A percentile compares a stretch with the other conserved stretches of the same genome.
Conservation (phyloP, 2,888 invertebrate species). For the Drosophila incognita region DNA sequence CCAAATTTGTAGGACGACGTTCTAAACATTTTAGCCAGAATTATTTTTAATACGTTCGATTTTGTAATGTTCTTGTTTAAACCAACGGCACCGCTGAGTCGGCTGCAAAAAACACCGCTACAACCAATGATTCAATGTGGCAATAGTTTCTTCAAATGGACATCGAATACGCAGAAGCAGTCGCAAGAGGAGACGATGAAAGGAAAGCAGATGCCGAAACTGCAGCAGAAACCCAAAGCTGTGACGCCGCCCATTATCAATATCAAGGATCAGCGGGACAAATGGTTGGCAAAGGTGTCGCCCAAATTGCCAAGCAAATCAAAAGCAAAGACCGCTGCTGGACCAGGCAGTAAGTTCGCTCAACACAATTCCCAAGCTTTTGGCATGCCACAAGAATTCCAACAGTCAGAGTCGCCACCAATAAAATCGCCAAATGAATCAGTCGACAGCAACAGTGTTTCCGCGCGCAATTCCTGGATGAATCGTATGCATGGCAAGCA, state of each 20-base stretch:
- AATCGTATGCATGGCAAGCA: conserved; percentile 66
- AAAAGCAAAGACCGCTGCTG: conserved; percentile 4
- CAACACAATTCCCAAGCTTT: not conserved
- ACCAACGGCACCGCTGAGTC: not conserved
- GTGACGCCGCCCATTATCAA: conserved; percentile 10
- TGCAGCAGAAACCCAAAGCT: conserved; percentile 3
- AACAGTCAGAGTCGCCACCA: conserved; percentile 1
- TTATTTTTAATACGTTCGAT: not conserved
- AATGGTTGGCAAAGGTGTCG: conserved; percentile 71
- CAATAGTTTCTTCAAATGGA: conserved; percentile 57
- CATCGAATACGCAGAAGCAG: conserved; percentile 3
- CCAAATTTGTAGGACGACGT: conserved; percentile 23
- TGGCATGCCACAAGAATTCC: conserved; percentile 23
- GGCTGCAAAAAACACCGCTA: not conserved
- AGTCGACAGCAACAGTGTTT: not conserved
- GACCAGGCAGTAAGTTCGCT: not conserved
- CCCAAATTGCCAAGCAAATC: conserved; percentile 44
- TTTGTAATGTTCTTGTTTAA: conserved; percentile 35
- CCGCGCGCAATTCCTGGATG: conserved; percentile 62
- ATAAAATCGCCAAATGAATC: not conserved
- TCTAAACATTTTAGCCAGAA: conserved; percentile 15
- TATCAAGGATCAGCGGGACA: conserved; percentile 62
- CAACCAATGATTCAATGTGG: not conserved
- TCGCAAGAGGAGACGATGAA: not conserved
- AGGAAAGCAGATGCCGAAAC: not conserved